A percentile compares a stretch with the other conserved stretches of the same genome.
Conservation (phyloP, 23 tunicate species). For the Ciona savignyi region DNA sequence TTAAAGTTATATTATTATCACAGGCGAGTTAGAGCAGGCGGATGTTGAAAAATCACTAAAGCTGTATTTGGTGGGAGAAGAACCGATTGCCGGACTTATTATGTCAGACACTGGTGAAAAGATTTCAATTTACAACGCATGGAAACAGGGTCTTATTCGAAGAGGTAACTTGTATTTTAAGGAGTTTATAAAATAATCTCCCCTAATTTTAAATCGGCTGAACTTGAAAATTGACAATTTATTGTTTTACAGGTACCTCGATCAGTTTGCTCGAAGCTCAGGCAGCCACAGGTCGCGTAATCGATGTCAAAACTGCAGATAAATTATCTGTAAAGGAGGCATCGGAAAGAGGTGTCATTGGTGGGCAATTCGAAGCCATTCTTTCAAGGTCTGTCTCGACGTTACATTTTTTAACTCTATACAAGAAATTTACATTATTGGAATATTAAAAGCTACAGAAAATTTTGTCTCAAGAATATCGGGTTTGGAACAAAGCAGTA, state of each 20-base stretch:
- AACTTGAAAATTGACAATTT: neutral
- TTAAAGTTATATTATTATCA: no score
- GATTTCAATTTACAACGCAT: slow-evolving; percentile 81
- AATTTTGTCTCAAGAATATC: no score
- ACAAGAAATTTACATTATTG: no score
- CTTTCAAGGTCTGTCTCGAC: slow-evolving; percentile 73
- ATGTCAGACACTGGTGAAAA: slow-evolving; percentile 86
- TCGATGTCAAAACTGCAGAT: slow-evolving; percentile 77
- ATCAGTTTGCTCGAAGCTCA: slow-evolving; percentile 94
- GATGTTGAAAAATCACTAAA: slow-evolving; percentile 51
- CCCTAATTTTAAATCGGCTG: neutral
- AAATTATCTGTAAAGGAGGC: slow-evolving; percentile 87
- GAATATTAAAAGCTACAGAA: no score
- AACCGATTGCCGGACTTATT: slow-evolving; percentile 91
- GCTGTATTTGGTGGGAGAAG: slow-evolving; percentile 79
- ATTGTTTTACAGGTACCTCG: slow-evolving; percentile 49
- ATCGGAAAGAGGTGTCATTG: slow-evolving; percentile 56
- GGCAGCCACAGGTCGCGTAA: slow-evolving; percentile 94
- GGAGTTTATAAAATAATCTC: no score
- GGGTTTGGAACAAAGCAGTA: neutral
- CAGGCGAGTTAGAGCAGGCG: slow-evolving; percentile 57
- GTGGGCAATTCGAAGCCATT: slow-evolving; percentile 89
- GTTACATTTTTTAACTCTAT: no score
- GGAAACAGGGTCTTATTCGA: slow-evolving; percentile 72
- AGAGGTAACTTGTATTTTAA: slow-evolving; percentile 70